Evolutionary conservation across 2,888 invertebrate species (phyloP).

Genomic region (Marronus borbonicus): DNA sequence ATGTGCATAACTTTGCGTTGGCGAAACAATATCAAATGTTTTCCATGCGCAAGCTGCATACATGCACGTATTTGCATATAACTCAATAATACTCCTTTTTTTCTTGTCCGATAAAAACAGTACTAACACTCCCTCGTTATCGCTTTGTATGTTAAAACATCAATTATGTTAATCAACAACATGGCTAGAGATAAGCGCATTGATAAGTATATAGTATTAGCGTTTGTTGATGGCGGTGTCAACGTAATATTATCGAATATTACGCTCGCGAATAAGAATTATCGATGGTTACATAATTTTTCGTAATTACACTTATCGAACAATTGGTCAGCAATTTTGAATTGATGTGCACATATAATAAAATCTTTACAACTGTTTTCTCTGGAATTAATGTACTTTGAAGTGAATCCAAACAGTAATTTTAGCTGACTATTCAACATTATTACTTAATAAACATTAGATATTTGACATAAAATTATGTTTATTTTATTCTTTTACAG

Average conservation of each 20-base stretch:
- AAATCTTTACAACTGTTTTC: too few species aligned
- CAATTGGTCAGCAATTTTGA: too few species aligned
- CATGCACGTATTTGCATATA: slow-evolving; percentile 7
- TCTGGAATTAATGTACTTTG: too few species aligned
- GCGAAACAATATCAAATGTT: neutral
- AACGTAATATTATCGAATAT: slow-evolving; percentile 21
- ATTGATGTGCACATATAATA: too few species aligned
- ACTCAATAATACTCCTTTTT: slow-evolving; percentile 27
- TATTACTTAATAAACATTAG: too few species aligned
- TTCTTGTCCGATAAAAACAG: slow-evolving; percentile 39
- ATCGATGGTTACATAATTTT: too few species aligned
- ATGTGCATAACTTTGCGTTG: too few species aligned
- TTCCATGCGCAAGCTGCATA: neutral
- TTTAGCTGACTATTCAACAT: too few species aligned
- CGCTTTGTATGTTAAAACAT: slow-evolving; percentile 41
- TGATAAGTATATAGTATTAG: slow-evolving; percentile 27
- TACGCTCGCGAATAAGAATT: neutral
- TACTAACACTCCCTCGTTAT: slow-evolving; percentile 22
- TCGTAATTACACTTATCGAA: too few species aligned
- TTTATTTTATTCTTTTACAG: too few species aligned
- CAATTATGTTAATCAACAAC: slow-evolving; percentile 40
- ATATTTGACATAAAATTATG: too few species aligned
- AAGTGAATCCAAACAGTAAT: too few species aligned
- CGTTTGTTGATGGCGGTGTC: slow-evolving; percentile 25
- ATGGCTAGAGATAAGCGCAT: slow-evolving; percentile 34